A percentile compares a stretch with the other conserved stretches of the same genome.
Conservation (phyloP, 2,888 invertebrate genomes). For the Buathra laborator region DNA sequence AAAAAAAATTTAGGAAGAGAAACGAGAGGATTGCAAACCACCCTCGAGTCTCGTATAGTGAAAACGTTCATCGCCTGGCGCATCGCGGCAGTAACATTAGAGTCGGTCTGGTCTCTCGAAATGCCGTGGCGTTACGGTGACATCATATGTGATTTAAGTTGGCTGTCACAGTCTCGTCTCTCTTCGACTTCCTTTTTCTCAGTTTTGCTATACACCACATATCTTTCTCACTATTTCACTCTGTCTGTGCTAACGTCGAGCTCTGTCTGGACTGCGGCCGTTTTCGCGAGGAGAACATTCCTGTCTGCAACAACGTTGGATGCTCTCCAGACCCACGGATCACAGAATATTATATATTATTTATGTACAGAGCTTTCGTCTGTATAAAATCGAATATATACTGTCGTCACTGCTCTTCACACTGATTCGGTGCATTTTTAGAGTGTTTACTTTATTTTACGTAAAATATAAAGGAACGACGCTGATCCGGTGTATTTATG, state of each 20-base stretch:
- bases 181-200: slow-evolving; percentile 40
- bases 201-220: slow-evolving; percentile 16
- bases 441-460: background rate
- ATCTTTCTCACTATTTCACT: slow-evolving; percentile 2
- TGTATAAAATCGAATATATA: slow-evolving; percentile 3
- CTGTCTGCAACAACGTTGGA: slow-evolving; percentile 73
- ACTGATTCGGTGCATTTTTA: background rate
- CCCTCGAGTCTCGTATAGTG: slow-evolving; percentile 63
- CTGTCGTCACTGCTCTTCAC: background rate
- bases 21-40: slow-evolving; percentile 60
- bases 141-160: slow-evolving; percentile 70
- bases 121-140: slow-evolving; percentile 69
- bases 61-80: slow-evolving; percentile 65
- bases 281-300: slow-evolving; percentile 64
- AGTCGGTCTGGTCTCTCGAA: slow-evolving; percentile 62
- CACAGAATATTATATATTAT: background rate
- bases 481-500: no score
- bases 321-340: slow-evolving; percentile 66
- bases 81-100: slow-evolving; percentile 60
- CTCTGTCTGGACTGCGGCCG: slow-evolving; percentile 11
- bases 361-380: background rate
- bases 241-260: slow-evolving; percentile 19
- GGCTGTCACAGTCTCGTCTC: slow-evolving; percentile 63
- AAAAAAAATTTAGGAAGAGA: slow-evolving; percentile 35
- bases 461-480: background rate